These are phyloP conservation scores for Nycteola revayana DNA, from an alignment of 2,888 invertebrate species.

Conservation along the genomic window DNA sequence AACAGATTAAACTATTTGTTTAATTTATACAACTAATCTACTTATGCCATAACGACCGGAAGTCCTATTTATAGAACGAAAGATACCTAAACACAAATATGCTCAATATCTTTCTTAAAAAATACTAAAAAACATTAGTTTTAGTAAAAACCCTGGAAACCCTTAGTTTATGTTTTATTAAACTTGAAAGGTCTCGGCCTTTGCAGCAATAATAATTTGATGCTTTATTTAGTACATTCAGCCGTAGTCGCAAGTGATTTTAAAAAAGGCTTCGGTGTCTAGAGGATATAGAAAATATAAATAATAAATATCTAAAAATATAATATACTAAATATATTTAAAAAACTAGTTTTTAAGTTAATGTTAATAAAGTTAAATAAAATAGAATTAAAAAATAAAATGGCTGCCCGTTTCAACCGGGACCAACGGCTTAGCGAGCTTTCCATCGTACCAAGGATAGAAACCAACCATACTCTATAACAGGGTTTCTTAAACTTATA, in stretches of 20 bases:
- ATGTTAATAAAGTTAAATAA: too few species aligned
- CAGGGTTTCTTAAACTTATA: too few species aligned
- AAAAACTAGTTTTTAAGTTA: too few species aligned
- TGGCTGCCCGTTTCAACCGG: too few species aligned
- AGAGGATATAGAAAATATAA: too few species aligned
- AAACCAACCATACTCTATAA: too few species aligned
- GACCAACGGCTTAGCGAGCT: too few species aligned
- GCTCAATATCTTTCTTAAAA: constrained; percentile 3
- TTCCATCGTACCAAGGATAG: too few species aligned
- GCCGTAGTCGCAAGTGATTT: constrained; percentile 1
- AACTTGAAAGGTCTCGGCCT: constrained; percentile 6
- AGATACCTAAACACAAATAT: constrained; percentile 3
- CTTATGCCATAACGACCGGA: constrained; percentile 3
- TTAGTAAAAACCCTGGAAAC: constrained; percentile 6
- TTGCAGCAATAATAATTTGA: constrained; percentile 3
- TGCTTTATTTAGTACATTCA: constrained; percentile 2
- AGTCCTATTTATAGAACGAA: constrained; percentile 3
- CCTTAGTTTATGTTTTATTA: constrained; percentile 6
- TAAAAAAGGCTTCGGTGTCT: constrained; percentile 1
- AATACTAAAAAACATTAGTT: constrained; percentile 6
- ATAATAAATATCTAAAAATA: too few species aligned
- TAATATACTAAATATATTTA: too few species aligned
- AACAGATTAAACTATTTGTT: constrained; percentile 2
- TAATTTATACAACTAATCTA: too few species aligned
- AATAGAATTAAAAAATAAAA: too few species aligned